Evolutionary conservation across 1,140 invertebrate species (phyloP), one percentile per base, ranked within the genome.

Genomic region (Drosophila truncata): DNA sequence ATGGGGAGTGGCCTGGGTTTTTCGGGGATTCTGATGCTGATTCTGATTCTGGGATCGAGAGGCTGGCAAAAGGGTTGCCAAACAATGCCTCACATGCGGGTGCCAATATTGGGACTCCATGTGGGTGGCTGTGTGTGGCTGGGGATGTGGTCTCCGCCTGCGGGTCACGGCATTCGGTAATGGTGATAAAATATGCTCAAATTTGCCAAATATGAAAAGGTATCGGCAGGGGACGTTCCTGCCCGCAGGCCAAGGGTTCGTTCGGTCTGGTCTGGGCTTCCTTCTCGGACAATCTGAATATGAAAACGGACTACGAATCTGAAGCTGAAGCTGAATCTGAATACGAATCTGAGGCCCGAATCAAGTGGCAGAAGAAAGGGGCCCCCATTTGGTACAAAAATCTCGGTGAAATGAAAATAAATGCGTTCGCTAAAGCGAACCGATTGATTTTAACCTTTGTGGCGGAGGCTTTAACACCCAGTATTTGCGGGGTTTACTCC

Each of bases 171-270:
- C 52, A 58, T 72, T 73, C 42, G 49, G 87, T 87, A 91, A 91
- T 91, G 87, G 87, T 91, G 87, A 91, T 91, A 91, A 91, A 91
- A 91, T 91, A 91, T 91, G 87, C 86, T 91, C 87, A 91, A 91
- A 91, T 87, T 91, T 91, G 87, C 77, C 84, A 80, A 87, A 91
- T 81, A 91, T 91, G 82, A 91, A 91, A 91, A 91, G 83, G 85
- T 91, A 91, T 76, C 67, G n/a, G 52, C 33, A 33, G 33, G 20
- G 20, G 5, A 39, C n/a, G 44, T 29, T 54, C 31, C 44, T 54
- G 69, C 78, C 73, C 62, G 65, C 50, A 64, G 82, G 72, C 55
- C 73, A 57, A 69, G 73, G 74, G 74, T 61, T 69, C 14, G 23
- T n/a, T 25, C 14, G 42, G 47, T 29, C 14, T 10, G 29, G 47